Evolutionary conservation across 2,113 vertebrate genomes (phyloP).

Genomic region (Neoarius graeffei): DNA sequence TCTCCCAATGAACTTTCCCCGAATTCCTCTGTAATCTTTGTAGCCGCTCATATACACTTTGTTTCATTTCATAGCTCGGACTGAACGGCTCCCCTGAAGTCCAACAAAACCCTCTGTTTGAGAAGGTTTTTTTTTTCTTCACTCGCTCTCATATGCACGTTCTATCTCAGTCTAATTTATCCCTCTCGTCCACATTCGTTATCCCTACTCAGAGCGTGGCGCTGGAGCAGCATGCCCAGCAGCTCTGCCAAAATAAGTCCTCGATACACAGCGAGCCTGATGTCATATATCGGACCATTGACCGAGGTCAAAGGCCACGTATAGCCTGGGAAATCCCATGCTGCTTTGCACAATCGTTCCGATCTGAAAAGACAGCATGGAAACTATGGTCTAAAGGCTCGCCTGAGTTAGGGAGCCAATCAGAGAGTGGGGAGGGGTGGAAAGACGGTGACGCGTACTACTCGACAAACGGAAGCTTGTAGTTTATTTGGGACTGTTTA

Average conservation of each 20-base stretch:
- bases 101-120: constrained; percentile 23
- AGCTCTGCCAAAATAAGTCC: constrained; percentile 36
- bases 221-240: not conserved
- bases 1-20: constrained; percentile 34
- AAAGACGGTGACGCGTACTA: too few species aligned
- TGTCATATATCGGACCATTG: constrained; percentile 41
- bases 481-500: too few species aligned
- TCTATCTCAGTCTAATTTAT: constrained; percentile 25
- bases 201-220: constrained; percentile 1
- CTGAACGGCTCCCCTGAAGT: constrained; percentile 37
- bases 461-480: too few species aligned
- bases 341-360: too few species aligned
- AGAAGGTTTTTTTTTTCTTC: constrained; percentile 33
- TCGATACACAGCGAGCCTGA: constrained; percentile 33
- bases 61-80: constrained; percentile 24
- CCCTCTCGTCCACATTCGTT: not conserved
- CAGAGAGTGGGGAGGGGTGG: too few species aligned
- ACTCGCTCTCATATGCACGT: not conserved
- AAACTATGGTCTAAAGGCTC: too few species aligned
- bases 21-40: constrained; percentile 24
- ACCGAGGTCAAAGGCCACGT: constrained; percentile 40
- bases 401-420: too few species aligned
- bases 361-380: too few species aligned
- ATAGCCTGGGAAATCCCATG: too few species aligned
- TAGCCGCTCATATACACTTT: not conserved